Conservation (phyloP, 1,140 invertebrate species). For the Drosophila suzukii region DNA sequence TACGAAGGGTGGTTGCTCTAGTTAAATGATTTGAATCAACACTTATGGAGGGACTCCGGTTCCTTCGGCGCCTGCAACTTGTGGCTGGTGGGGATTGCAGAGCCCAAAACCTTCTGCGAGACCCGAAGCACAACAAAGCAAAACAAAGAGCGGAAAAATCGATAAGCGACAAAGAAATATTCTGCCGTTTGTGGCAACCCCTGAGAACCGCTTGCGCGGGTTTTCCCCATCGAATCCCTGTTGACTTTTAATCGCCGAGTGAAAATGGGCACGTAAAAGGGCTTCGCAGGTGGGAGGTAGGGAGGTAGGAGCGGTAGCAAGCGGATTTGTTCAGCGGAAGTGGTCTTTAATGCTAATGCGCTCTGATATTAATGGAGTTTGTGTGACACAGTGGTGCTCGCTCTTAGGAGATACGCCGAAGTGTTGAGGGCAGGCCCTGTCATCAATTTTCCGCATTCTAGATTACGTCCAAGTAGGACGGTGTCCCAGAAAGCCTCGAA, state of each 20-base stretch:
- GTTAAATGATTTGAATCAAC: background rate
- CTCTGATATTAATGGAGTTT: conserved; percentile 26
- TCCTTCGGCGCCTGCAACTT: conserved; percentile 17
- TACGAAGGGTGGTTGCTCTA: too few species aligned
- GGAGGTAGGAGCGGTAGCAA: background rate
- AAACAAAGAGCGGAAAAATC: conserved; percentile 64
- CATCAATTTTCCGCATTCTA: conserved; percentile 4
- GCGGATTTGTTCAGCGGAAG: conserved; percentile 5
- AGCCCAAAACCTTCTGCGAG: background rate
- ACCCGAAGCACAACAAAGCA: conserved; percentile 30
- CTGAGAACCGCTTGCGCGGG: background rate
- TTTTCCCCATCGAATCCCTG: conserved; percentile 2
- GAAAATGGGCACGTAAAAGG: background rate
- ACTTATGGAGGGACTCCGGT: background rate
- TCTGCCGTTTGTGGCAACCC: conserved; percentile 36
- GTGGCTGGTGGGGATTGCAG: conserved; percentile 24
- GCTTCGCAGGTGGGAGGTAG: background rate
- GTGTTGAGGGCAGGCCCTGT: background rate
- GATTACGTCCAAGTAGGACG: conserved; percentile 2
- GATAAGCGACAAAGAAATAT: conserved; percentile 59
- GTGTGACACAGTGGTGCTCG: conserved; percentile 13
- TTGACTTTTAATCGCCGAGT: conserved; percentile 8
- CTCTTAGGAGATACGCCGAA: background rate
- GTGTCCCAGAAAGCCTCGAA: background rate
- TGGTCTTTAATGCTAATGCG: conserved; percentile 10